A percentile compares a stretch with the other conserved stretches of the same genome.
Conservation (phyloP, 2,888 invertebrate species). For the Yponomeuta malinellus region DNA sequence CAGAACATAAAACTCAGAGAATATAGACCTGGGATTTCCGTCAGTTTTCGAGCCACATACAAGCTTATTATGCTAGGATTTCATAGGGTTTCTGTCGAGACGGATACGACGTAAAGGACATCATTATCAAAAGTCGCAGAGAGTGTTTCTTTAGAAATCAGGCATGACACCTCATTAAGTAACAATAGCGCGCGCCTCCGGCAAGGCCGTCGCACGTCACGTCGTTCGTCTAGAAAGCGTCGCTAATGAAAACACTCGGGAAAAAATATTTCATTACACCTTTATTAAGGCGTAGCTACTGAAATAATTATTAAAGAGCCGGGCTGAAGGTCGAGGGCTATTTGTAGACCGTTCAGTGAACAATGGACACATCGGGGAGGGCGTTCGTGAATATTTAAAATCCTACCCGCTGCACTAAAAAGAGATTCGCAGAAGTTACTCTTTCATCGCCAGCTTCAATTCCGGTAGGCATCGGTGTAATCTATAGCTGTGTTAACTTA, state of each 20-base stretch:
- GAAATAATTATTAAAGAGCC: slow-evolving; percentile 10
- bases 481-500: too few relatives aligned
- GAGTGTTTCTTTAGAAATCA: slow-evolving; percentile 1
- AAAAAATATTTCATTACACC: neutral
- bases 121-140: neutral
- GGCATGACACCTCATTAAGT: neutral
- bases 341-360: neutral
- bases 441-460: neutral
- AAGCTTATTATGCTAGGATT: too few relatives aligned
- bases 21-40: too few relatives aligned
- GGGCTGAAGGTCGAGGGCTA: neutral
- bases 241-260: neutral
- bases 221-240: neutral
- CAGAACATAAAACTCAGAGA: too few relatives aligned
- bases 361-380: neutral
- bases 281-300: slow-evolving; percentile 15
- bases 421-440: neutral
- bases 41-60: too few relatives aligned
- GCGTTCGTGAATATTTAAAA: slow-evolving; percentile 7
- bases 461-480: too few relatives aligned
- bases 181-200: neutral
- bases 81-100: too few relatives aligned
- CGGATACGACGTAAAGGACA: too few relatives aligned
- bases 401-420: neutral
- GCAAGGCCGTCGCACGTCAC: neutral